A percentile compares a stretch with the other conserved stretches of the same genome.
Evolutionary conservation across 2,797 vertebrate species (phyloP).

Genomic region (Euthynnus affinis): DNA sequence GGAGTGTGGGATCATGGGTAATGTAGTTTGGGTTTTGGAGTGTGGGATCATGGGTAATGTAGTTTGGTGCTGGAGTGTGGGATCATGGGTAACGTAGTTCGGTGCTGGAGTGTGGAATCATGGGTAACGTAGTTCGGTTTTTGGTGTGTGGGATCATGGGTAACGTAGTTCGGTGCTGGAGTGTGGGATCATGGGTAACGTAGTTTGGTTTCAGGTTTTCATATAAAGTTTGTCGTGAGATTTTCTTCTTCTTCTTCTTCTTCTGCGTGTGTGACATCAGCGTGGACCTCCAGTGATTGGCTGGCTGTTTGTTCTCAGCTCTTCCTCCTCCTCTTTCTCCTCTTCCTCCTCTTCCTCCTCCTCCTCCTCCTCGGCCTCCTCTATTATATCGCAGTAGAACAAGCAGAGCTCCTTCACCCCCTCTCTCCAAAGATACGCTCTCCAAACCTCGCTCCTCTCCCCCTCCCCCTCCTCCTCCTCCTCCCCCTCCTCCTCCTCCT

Average conservation of each 20-base stretch:
- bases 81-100: too few relatives aligned
- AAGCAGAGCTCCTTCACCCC: slow-evolving; percentile 9
- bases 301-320: slow-evolving; percentile 19
- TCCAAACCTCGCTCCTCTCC: background rate
- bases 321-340: slow-evolving; percentile 34
- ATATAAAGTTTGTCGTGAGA: background rate
- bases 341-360: slow-evolving; percentile 20
- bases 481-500: background rate
- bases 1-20: too few relatives aligned
- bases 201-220: background rate
- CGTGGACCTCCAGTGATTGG: background rate
- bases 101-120: too few relatives aligned
- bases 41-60: too few relatives aligned
- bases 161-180: background rate
- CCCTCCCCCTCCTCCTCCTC: background rate
- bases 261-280: background rate
- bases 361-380: slow-evolving; percentile 27
- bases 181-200: slow-evolving; percentile 11
- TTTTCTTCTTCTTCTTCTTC: too few relatives aligned
- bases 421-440: background rate
- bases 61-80: too few relatives aligned
- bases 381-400: slow-evolving; percentile 35
- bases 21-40: too few relatives aligned
- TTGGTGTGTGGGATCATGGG: background rate
- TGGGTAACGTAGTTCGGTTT: too few relatives aligned